Evolutionary conservation across 1,140 invertebrate species (phyloP).

Genomic region (Battus philenor): DNA sequence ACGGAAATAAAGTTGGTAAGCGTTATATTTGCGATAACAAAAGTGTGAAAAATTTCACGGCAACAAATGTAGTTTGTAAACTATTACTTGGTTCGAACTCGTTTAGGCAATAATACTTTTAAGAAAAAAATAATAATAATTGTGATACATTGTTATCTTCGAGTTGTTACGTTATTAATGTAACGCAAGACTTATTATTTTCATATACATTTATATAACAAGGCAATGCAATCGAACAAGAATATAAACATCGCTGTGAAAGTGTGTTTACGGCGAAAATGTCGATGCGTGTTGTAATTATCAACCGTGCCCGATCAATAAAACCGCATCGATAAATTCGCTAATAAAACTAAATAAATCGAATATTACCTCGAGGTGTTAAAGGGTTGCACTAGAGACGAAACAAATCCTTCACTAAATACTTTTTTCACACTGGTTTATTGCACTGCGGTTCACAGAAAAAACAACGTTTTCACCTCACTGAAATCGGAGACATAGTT

Average conservation of each 20-base stretch:
- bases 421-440: conserved; percentile 29
- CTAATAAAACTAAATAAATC: conserved; percentile 25
- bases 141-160: too few species aligned
- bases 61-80: too few species aligned
- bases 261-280: conserved; percentile 9
- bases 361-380: conserved; percentile 50
- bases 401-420: conserved; percentile 44
- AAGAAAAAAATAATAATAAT: too few species aligned
- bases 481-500: conserved; percentile 57
- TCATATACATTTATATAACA: conserved; percentile 15
- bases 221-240: background rate
- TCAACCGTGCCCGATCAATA: conserved; percentile 18
- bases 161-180: too few species aligned
- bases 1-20: too few species aligned
- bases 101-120: too few species aligned
- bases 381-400: conserved; percentile 7
- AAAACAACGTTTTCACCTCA: conserved; percentile 48
- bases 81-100: too few species aligned
- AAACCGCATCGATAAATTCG: conserved; percentile 22
- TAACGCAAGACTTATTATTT: too few species aligned
- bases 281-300: conserved; percentile 6
- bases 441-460: conserved; percentile 21
- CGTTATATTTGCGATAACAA: too few species aligned
- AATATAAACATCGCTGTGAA: conserved; percentile 6
- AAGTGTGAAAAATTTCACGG: too few species aligned